Base-by-base conservation (phyloP, 2,797 vertebrate genomes). In the Rhynchotus rufescens region DNA sequence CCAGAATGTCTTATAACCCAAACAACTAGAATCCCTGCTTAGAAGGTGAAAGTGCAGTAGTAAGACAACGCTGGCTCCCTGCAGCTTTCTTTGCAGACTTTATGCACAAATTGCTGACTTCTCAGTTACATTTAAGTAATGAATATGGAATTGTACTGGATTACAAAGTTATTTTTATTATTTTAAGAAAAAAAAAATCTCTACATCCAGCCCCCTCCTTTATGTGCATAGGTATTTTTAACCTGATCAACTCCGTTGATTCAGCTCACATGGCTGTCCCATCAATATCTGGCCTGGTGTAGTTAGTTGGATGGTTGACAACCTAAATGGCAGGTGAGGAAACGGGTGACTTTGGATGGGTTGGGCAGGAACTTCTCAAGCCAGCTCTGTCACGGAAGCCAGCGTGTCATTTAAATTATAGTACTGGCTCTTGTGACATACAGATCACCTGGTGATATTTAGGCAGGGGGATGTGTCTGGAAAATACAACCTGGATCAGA, bases 261-360 rank as follows among this genome's bases (percentile, higher is more conserved):
- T 67, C 80, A 49, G 7, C 45, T 32, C 80, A 7, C 10, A 40
- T 75, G 54, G 26, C 54, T 90, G 49, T 80, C 12, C 52, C 65
- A 44, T 83, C 72, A 80, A 77, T 69, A 69, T 51, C 15, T 84
- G 68, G 76, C 75, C 28, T 74, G 44, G 28, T n/a, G 5, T 69
- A 93, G 76, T 59, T 69, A 93, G 76, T 59, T 90, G 81, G 90
- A 85, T 54, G 49, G 30, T 80, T 77, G 75, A 74, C 65, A 77
- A 12, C 65, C 56, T 59, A 8, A 28, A 68, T 45, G 51, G 36
- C 60, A 79, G 9, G 65, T 57, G 4, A 60, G 28, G 68, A 52
- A 84, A 72, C 69, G 75, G 56, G 12, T 75, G 38, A 6, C 14
- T 67, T 90, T 17, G 28, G 10, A 57, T 82, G 47, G 77, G 38